Conservation (phyloP, 2,888 invertebrate genomes). For the Synanthedon vespiformis region DNA sequence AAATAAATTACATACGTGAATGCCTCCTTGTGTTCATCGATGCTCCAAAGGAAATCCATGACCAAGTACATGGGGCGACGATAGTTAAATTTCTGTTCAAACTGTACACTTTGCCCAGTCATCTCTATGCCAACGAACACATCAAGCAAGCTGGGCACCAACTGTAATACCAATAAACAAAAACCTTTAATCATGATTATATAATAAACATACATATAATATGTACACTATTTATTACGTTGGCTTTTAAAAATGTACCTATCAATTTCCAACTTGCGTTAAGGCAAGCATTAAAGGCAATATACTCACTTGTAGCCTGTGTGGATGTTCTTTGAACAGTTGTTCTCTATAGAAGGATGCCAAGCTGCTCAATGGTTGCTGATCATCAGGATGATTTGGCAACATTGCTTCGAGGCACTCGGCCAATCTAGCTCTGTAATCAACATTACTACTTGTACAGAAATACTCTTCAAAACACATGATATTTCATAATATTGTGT, state of each 20-base stretch:
- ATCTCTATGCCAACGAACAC: constrained; percentile 98
- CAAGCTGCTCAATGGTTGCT: constrained; percentile 45
- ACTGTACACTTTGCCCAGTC: constrained; percentile 95
- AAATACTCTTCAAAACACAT: too few relatives aligned
- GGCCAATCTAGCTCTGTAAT: constrained; percentile 83
- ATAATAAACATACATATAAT: too few relatives aligned
- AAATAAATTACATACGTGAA: constrained; percentile 74
- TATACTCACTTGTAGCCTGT: constrained; percentile 71
- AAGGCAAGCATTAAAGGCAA: not conserved
- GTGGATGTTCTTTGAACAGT: constrained; percentile 82
- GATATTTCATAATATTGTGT: too few relatives aligned
- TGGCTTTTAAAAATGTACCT: too few relatives aligned
- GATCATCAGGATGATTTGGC: constrained; percentile 76
- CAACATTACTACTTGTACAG: not conserved
- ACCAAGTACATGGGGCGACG: constrained; percentile 94
- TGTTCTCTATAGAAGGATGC: constrained; percentile 75
- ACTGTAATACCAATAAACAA: constrained; percentile 42
- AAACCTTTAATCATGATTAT: too few relatives aligned
- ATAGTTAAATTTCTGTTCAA: constrained; percentile 97
- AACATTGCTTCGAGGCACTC: constrained; percentile 89
- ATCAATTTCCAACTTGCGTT: too few relatives aligned
- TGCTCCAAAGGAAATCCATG: constrained; percentile 91
- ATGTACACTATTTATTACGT: too few relatives aligned
- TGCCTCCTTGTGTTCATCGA: constrained; percentile 80
- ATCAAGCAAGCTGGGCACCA: constrained; percentile 83